Evolutionary conservation across 2,888 invertebrate genomes (phyloP).

Genomic region (Heterodera filipjevi): DNA sequence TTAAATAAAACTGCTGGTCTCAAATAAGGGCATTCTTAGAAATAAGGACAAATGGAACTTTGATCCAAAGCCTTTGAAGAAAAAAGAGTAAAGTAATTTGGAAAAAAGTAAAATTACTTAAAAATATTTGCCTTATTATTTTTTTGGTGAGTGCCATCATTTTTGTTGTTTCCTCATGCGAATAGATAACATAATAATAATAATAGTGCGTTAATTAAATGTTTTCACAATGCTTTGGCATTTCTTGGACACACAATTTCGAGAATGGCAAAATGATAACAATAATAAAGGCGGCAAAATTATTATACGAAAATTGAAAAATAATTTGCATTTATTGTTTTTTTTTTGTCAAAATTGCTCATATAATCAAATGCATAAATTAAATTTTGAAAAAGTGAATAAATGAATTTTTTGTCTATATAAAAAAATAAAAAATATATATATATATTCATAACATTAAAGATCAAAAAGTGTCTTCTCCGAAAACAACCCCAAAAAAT

Average conservation of each 20-base stretch:
- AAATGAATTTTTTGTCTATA: neutral
- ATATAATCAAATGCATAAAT: too few relatives aligned
- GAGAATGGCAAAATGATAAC: neutral
- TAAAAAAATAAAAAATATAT: neutral
- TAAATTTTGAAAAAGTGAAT: too few relatives aligned
- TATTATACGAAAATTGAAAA: neutral
- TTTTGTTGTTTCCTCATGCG: neutral
- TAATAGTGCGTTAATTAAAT: conserved; percentile 1
- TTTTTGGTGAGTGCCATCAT: neutral
- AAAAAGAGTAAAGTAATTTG: neutral
- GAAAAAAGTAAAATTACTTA: neutral
- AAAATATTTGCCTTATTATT: neutral
- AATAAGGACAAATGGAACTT: too few relatives aligned
- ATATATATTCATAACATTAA: too few relatives aligned
- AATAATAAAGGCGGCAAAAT: neutral
- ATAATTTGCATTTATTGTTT: neutral
- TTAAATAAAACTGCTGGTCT: too few relatives aligned
- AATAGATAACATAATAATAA: too few relatives aligned
- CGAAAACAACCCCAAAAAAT: neutral
- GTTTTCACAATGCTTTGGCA: neutral
- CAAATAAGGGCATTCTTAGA: too few relatives aligned
- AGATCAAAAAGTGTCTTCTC: neutral
- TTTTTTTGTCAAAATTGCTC: too few relatives aligned
- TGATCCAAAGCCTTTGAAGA: too few relatives aligned
- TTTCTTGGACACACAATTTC: neutral